A percentile compares a stretch with the other conserved stretches of the same genome.
Evolutionary conservation across 2,113 vertebrate genomes (phyloP).

Genomic region (Podiceps cristatus): DNA sequence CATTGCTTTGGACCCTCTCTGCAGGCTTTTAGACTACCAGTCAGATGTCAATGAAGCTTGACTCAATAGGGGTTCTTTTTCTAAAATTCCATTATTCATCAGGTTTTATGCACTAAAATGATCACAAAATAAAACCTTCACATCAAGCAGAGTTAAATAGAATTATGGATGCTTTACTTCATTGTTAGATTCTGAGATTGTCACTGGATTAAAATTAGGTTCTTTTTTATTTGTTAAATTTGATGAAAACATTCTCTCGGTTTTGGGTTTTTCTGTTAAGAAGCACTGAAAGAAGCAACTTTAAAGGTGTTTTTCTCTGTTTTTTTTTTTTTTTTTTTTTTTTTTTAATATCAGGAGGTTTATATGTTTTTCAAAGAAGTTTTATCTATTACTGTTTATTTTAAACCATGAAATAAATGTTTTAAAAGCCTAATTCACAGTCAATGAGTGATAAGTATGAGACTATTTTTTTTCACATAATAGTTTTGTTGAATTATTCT

Average conservation of each 20-base stretch:
- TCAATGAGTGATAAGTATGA: background rate
- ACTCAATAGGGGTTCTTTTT: slow-evolving; percentile 59
- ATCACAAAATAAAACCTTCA: slow-evolving; percentile 66
- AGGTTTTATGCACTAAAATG: slow-evolving; percentile 63
- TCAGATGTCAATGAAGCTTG: slow-evolving; percentile 74
- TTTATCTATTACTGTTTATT: background rate
- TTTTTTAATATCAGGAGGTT: background rate
- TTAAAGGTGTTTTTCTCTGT: background rate
- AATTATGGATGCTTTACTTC: slow-evolving; percentile 52
- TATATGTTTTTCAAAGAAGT: background rate
- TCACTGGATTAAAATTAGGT: slow-evolving; percentile 50
- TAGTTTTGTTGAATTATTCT: background rate
- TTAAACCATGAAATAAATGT: background rate
- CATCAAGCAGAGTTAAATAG: slow-evolving; percentile 63
- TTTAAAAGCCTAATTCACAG: background rate
- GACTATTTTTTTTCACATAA: background rate
- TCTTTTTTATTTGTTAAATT: slow-evolving; percentile 55
- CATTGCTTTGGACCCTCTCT: slow-evolving; percentile 66
- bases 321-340: background rate
- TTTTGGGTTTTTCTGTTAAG: slow-evolving; percentile 18
- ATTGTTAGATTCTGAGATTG: slow-evolving; percentile 53
- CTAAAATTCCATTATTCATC: slow-evolving; percentile 72
- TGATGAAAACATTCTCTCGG: slow-evolving; percentile 13
- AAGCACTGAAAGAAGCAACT: slow-evolving; percentile 7
- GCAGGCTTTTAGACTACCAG: slow-evolving; percentile 71